Percentiles rank a stretch among this genome's conserved stretches.
phyloP scores from a whole-genome alignment of 2,797 vertebrate species.

The Sus cebifrons region DNA sequence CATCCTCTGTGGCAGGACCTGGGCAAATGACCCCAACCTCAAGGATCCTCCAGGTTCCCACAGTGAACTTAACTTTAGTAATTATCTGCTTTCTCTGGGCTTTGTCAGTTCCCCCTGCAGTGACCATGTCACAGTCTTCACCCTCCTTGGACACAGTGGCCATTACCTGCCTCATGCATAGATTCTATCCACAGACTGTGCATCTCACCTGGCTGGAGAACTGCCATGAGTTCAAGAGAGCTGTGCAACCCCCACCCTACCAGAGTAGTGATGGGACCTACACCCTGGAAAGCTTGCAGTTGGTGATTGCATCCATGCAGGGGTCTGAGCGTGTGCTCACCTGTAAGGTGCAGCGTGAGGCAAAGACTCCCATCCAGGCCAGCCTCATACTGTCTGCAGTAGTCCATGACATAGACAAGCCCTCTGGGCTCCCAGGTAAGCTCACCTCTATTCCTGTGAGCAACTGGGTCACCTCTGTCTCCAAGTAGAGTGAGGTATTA shows the following conservation, averaged over 20 bases:
- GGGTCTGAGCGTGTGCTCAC: slow-evolving; percentile 43
- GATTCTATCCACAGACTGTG: slow-evolving; percentile 65
- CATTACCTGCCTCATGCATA: slow-evolving; percentile 58
- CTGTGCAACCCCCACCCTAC: neutral
- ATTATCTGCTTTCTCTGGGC: slow-evolving; percentile 29
- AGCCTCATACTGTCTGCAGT: slow-evolving; percentile 41
- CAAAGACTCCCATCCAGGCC: slow-evolving; percentile 40
- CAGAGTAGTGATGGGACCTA: slow-evolving; percentile 62
- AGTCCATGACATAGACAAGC: neutral
- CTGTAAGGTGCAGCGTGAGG: slow-evolving; percentile 66
- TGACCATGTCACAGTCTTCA: slow-evolving; percentile 61
- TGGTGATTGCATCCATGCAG: neutral
- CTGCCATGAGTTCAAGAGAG: neutral
- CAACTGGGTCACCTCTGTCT: neutral
- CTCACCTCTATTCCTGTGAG: neutral
- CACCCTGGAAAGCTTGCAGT: neutral
- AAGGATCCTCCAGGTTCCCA: neutral
- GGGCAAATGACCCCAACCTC: neutral
- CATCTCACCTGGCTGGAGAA: slow-evolving; percentile 65
- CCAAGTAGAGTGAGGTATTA: neutral
- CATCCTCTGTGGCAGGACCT: neutral
- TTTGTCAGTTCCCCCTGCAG: slow-evolving; percentile 67
- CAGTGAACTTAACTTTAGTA: neutral
- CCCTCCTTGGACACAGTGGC: neutral
- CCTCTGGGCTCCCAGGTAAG: slow-evolving; percentile 39